Evolutionary conservation across 1,140 invertebrate genomes (phyloP).

Genomic region (Venturia canescens): DNA sequence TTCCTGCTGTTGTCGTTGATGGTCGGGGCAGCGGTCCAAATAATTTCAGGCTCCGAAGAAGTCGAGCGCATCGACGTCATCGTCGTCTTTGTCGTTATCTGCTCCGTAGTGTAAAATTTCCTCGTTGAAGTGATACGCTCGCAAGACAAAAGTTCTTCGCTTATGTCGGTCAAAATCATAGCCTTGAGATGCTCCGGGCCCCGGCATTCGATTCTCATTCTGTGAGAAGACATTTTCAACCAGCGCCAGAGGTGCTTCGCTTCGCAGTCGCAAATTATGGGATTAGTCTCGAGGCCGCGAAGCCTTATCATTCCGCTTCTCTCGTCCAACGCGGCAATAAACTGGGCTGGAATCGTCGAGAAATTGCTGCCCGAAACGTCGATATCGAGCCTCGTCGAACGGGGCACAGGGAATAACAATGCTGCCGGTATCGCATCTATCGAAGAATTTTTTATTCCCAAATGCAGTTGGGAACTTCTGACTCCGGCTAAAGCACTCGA

Average conservation of each 20-base stretch:
- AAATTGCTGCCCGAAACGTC: conserved; percentile 89
- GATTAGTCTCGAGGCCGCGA: conserved; percentile 85
- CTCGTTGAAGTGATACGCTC: conserved; percentile 75
- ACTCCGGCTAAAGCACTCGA: conserved; percentile 90
- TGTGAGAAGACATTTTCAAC: conserved; percentile 79
- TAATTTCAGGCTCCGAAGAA: conserved; percentile 88
- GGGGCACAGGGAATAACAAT: conserved; percentile 91
- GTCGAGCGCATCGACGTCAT: conserved; percentile 73
- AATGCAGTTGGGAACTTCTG: conserved; percentile 82
- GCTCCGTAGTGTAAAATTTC: conserved; percentile 72
- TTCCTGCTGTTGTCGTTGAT: conserved; percentile 77
- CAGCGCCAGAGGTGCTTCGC: conserved; percentile 86
- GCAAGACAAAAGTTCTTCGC: conserved; percentile 88
- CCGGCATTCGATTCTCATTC: conserved; percentile 79
- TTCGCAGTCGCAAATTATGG: conserved; percentile 91
- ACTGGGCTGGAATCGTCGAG: conserved; percentile 84
- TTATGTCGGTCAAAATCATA: conserved; percentile 84
- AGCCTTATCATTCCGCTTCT: conserved; percentile 85
- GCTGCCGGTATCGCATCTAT: conserved; percentile 86
- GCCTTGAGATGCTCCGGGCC: conserved; percentile 83
- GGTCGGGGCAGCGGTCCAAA: conserved; percentile 88
- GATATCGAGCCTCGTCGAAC: conserved; percentile 87
- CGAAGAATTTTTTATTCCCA: conserved; percentile 88
- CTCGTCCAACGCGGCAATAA: conserved; percentile 88
- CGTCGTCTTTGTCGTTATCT: conserved; percentile 67